Evolutionary conservation across 2,113 vertebrate genomes (phyloP).

Genomic region (Pseudopodoces humilis): DNA sequence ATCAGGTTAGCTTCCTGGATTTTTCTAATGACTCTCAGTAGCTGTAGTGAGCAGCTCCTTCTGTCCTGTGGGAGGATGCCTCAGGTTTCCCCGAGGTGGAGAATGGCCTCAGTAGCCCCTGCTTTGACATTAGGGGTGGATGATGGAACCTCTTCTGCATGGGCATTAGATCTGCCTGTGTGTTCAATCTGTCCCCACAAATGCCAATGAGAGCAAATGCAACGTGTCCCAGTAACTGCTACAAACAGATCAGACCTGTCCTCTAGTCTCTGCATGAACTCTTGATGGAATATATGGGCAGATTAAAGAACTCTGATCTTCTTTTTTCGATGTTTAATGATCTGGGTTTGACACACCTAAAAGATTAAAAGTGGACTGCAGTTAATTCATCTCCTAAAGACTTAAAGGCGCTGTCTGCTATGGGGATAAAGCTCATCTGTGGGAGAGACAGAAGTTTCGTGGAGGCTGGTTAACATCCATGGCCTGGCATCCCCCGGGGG

Average conservation of each 20-base stretch:
- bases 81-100: not conserved
- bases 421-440: conserved; percentile 41
- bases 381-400: conserved; percentile 33
- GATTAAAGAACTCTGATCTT: conserved; percentile 3
- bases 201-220: not conserved
- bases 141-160: not conserved
- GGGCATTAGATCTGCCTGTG: not conserved
- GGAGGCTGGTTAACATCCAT: not conserved
- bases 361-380: conserved; percentile 46
- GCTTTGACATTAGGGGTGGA: not conserved
- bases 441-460: conserved; percentile 30
- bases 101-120: not conserved
- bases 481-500: not conserved
- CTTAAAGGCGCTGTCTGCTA: conserved; percentile 1
- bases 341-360: conserved; percentile 35
- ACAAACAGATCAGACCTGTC: not conserved
- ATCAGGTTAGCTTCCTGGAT: not conserved
- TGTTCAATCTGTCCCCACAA: not conserved
- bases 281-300: not conserved
- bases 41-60: not conserved
- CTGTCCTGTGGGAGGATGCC: not conserved
- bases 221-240: not conserved
- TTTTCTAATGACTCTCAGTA: not conserved
- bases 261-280: not conserved
- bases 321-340: conserved; percentile 20